phyloP scores from a whole-genome alignment of 2,888 invertebrate genomes.

The Drosophila peninsularis region DNA sequence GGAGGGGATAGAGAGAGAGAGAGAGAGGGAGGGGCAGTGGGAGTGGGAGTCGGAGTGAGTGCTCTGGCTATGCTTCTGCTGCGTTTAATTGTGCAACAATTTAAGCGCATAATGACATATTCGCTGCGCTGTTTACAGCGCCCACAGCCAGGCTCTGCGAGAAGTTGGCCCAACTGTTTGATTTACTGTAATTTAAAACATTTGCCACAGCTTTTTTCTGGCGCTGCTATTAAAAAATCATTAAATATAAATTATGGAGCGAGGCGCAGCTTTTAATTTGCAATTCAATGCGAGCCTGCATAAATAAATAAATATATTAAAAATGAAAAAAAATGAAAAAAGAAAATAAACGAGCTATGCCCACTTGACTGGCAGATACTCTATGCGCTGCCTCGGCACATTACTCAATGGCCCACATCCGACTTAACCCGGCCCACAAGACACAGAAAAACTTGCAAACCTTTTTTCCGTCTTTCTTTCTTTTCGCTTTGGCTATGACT shows the following conservation, averaged over 20 bases:
- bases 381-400: neutral
- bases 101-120: constrained; percentile 64
- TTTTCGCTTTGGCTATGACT: constrained; percentile 39
- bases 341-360: neutral
- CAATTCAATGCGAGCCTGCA: constrained; percentile 52
- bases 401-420: constrained; percentile 10
- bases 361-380: constrained; percentile 6
- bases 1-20: too few species aligned
- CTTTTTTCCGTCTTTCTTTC: neutral
- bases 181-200: constrained; percentile 66
- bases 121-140: constrained; percentile 30
- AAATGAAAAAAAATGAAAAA: neutral
- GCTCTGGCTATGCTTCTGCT: constrained; percentile 6
- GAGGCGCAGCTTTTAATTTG: constrained; percentile 56
- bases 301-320: constrained; percentile 45
- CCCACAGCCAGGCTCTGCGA: constrained; percentile 5
- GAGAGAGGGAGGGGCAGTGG: too few species aligned
- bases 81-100: constrained; percentile 68
- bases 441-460: constrained; percentile 33
- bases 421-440: constrained; percentile 13
- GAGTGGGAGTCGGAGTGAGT: neutral
- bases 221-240: constrained; percentile 58
- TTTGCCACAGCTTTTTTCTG: constrained; percentile 46
- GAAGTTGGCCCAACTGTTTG: constrained; percentile 35
- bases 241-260: constrained; percentile 62